phyloP scores from a whole-genome alignment of 2,797 vertebrate species.

The Microhierax caerulescens region DNA sequence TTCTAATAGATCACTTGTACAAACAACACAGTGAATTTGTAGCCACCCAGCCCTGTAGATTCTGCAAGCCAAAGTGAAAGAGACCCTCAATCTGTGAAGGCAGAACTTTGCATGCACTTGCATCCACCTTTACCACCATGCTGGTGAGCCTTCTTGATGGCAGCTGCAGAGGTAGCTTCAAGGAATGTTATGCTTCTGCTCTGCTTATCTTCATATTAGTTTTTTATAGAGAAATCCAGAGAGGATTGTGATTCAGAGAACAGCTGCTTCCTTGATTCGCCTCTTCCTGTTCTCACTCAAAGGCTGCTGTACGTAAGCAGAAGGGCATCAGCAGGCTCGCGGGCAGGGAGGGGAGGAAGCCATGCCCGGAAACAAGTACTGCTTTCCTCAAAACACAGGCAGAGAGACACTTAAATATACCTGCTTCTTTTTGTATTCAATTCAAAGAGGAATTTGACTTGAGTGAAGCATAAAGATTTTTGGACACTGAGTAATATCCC shows the following conservation, averaged over 20 bases:
- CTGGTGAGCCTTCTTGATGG: background rate
- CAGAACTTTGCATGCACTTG: background rate
- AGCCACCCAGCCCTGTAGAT: background rate
- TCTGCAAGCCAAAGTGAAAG: background rate
- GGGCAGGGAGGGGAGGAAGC: background rate
- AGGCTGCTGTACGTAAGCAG: background rate
- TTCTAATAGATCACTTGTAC: background rate
- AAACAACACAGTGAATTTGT: background rate
- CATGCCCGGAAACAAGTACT: background rate
- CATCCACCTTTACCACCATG: background rate
- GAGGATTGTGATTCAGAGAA: conserved; percentile 57
- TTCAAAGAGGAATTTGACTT: background rate
- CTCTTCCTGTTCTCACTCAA: conserved; percentile 39
- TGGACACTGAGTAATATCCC: background rate
- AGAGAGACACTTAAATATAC: background rate
- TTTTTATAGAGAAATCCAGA: conserved; percentile 16
- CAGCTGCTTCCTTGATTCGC: conserved; percentile 41
- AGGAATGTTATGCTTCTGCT: background rate
- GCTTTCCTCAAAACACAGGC: background rate
- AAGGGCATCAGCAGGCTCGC: background rate
- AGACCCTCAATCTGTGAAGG: background rate
- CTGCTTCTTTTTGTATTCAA: background rate
- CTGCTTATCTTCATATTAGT: background rate
- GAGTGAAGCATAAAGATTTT: background rate
- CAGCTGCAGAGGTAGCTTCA: background rate